Conservation (phyloP, 1,140 invertebrate species). For the Lucilia cuprina region DNA sequence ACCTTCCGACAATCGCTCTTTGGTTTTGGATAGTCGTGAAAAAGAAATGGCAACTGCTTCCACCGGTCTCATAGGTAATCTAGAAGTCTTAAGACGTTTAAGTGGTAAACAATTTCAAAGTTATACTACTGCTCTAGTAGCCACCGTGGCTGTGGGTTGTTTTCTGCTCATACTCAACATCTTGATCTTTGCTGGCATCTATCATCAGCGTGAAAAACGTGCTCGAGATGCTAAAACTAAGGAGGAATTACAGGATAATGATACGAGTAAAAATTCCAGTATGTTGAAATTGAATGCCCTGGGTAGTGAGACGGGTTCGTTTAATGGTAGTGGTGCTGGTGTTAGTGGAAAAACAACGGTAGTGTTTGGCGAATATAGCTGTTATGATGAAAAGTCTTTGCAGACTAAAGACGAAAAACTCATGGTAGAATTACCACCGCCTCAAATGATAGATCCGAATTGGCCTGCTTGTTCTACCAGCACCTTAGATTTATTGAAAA, state of each 20-base stretch:
- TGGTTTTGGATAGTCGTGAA: constrained; percentile 39
- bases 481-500: constrained; percentile 56
- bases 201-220: constrained; percentile 83
- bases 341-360: constrained; percentile 45
- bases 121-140: constrained; percentile 88
- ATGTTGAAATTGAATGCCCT: constrained; percentile 54
- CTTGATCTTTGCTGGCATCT: constrained; percentile 92
- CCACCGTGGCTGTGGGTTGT: constrained; percentile 91
- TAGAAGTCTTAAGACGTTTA: constrained; percentile 69
- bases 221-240: constrained; percentile 72
- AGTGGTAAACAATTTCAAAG: constrained; percentile 83
- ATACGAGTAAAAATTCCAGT: constrained; percentile 63
- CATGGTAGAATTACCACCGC: constrained; percentile 69
- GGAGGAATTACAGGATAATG: constrained; percentile 74
- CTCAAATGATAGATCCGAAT: constrained; percentile 49
- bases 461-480: constrained; percentile 55
- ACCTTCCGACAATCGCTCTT: constrained; percentile 51
- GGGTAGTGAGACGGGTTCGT: constrained; percentile 39
- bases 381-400: constrained; percentile 69
- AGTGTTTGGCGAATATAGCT: constrained; percentile 66
- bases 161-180: constrained; percentile 89
- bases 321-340: constrained; percentile 46
- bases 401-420: constrained; percentile 69
- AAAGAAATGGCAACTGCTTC: constrained; percentile 58
- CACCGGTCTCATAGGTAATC: constrained; percentile 56